Conservation (phyloP, 2,797 vertebrate species). For the Rachycentron canadum region DNA sequence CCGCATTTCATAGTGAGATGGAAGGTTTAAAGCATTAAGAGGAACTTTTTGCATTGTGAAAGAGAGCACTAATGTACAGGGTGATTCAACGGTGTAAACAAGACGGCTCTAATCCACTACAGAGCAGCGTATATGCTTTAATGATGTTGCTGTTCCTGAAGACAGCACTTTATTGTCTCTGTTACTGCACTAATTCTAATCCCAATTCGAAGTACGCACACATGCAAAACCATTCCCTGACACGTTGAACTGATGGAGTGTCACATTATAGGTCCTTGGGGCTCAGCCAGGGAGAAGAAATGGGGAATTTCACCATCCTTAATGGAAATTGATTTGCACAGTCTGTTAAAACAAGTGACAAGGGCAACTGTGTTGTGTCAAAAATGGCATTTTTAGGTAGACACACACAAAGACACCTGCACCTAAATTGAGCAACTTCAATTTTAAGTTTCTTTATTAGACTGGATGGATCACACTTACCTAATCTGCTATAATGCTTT, state of each 20-base stretch:
- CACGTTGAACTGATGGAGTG: conserved; percentile 43
- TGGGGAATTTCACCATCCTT: conserved; percentile 44
- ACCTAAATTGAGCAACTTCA: conserved; percentile 54
- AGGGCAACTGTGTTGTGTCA: conserved; percentile 51
- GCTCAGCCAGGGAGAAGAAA: conserved; percentile 48
- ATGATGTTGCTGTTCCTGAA: conserved; percentile 41
- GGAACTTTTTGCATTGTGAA: conserved; percentile 45
- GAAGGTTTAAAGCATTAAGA: conserved; percentile 45
- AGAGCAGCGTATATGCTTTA: conserved; percentile 20
- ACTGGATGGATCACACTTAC: conserved; percentile 71
- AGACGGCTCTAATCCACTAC: conserved; percentile 39
- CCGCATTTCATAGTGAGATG: conserved; percentile 24
- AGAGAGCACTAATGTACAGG: conserved; percentile 30
- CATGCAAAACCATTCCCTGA: conserved; percentile 23
- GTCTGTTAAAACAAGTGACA: conserved; percentile 66
- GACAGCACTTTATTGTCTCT: conserved; percentile 52
- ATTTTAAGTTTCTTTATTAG: conserved; percentile 62
- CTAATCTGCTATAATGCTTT: conserved; percentile 79
- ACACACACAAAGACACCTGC: conserved; percentile 55
- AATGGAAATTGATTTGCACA: conserved; percentile 68
- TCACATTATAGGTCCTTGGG: conserved; percentile 45
- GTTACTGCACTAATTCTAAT: conserved; percentile 52
- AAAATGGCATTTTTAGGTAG: conserved; percentile 48
- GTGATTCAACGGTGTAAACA: conserved; percentile 54
- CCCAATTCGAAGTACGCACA: conserved; percentile 46